Conservation (phyloP, 1,140 invertebrate species). For the Eumeta japonica region DNA sequence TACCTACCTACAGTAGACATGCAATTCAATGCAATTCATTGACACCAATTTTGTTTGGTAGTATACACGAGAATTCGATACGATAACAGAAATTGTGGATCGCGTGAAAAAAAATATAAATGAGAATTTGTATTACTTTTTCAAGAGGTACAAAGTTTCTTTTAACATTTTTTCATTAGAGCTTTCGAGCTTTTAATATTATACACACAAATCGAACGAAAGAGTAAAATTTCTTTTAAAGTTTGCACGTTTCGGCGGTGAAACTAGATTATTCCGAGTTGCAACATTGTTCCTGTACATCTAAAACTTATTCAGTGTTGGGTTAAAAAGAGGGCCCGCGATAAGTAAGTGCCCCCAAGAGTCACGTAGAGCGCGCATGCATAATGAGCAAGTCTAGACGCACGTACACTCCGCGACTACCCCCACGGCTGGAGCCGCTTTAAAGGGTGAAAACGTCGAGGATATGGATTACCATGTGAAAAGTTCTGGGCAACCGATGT, state of each 20-base stretch:
- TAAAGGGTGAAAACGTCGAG: too few species aligned
- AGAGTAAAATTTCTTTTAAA: neutral
- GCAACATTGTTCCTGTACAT: constrained; percentile 5
- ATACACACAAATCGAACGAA: neutral
- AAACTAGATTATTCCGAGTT: neutral
- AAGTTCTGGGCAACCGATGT: too few species aligned
- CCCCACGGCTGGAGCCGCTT: constrained; percentile 15
- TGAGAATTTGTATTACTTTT: neutral
- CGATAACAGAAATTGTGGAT: too few species aligned
- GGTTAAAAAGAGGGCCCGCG: constrained; percentile 28
- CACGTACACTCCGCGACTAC: constrained; percentile 9
- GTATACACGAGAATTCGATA: too few species aligned
- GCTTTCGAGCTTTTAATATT: neutral
- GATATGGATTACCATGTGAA: too few species aligned
- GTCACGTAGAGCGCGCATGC: constrained; percentile 37
- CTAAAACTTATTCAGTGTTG: constrained; percentile 3
- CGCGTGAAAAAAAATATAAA: neutral
- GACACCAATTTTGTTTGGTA: too few species aligned
- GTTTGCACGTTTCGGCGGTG: neutral
- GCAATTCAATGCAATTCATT: too few species aligned
- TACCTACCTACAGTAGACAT: too few species aligned
- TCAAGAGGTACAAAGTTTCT: neutral
- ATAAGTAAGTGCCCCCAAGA: constrained; percentile 50
- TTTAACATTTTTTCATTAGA: constrained; percentile 1
- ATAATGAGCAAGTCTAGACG: constrained; percentile 35